Evolutionary conservation across 2,888 invertebrate species (phyloP).

Genomic region (Drosophila buzzatii): DNA sequence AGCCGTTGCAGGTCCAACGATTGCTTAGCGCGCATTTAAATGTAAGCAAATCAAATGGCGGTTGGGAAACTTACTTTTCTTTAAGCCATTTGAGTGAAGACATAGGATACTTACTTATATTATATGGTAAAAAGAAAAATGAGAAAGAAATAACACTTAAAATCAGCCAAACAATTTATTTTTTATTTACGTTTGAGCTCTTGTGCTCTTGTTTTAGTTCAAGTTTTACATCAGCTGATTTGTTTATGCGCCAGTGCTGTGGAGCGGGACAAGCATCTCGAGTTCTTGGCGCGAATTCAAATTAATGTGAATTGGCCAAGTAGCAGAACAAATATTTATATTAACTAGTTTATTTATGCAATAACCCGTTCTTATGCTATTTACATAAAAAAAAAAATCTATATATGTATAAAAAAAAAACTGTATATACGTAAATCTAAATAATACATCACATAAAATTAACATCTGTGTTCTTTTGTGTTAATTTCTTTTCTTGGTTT

Average conservation of each 20-base stretch:
- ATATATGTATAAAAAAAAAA: conserved; percentile 16
- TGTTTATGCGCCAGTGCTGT: conserved; percentile 38
- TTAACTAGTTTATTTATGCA: conserved; percentile 33
- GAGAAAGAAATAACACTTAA: background rate
- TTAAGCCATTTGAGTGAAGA: background rate
- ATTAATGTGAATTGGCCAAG: background rate
- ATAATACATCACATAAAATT: conserved; percentile 63
- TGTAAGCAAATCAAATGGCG: background rate
- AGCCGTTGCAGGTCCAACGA: conserved; percentile 5
- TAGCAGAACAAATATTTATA: background rate
- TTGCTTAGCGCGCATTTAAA: conserved; percentile 26
- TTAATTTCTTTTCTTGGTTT: conserved; percentile 15
- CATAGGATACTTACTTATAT: background rate
- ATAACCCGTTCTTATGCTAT: conserved; percentile 26
- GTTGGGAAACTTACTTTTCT: background rate
- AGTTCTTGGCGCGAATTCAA: conserved; percentile 23
- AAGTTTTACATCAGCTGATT: conserved; percentile 9
- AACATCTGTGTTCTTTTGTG: conserved; percentile 20
- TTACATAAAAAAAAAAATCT: conserved; percentile 36
- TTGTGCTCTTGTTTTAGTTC: background rate
- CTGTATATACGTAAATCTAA: conserved; percentile 28
- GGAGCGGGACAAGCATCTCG: background rate
- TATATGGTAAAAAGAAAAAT: background rate
- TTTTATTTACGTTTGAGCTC: background rate
- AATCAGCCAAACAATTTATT: background rate